A percentile compares a stretch with the other conserved stretches of the same genome.
phyloP scores from a whole-genome alignment of 2,113 vertebrate genomes.

The Nerophis ophidion region DNA sequence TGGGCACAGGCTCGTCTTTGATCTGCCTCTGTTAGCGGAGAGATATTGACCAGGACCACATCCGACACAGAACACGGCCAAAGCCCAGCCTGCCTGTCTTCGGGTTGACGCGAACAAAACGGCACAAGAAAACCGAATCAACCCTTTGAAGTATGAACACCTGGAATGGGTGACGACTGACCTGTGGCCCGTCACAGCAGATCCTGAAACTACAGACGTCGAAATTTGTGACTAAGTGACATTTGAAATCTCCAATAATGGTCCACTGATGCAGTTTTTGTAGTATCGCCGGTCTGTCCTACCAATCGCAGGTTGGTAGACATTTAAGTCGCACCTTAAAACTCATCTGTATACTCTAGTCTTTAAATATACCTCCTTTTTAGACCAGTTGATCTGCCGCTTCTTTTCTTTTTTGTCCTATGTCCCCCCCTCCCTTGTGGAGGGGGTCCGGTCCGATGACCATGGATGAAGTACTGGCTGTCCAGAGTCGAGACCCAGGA shows the following conservation, averaged over 20 bases:
- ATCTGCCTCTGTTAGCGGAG: slow-evolving; percentile 67
- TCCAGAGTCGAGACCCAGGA: no score
- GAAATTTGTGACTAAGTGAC: slow-evolving; percentile 58
- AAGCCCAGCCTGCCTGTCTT: slow-evolving; percentile 36
- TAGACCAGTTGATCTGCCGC: no score
- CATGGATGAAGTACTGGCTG: no score
- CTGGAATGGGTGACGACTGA: slow-evolving; percentile 52
- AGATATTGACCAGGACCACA: slow-evolving; percentile 64
- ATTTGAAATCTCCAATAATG: slow-evolving; percentile 69
- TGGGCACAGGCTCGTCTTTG: slow-evolving; percentile 57
- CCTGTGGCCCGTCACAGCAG: slow-evolving; percentile 38
- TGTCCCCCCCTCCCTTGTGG: no score
- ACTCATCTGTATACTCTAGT: no score
- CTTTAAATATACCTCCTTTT: no score
- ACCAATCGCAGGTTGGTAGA: slow-evolving; percentile 35
- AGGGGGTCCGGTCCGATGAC: no score
- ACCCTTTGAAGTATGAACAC: background rate
- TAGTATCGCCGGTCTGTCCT: slow-evolving; percentile 39
- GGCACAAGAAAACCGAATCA: slow-evolving; percentile 16
- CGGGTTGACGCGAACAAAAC: slow-evolving; percentile 63
- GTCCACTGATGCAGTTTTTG: slow-evolving; percentile 69
- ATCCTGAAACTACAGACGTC: slow-evolving; percentile 30
- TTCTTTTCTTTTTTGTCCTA: no score
- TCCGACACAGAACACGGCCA: slow-evolving; percentile 41
- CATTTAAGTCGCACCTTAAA: no score